Evolutionary conservation across 2,113 vertebrate genomes (phyloP).

Genomic region (Megaptera novaeangliae): DNA sequence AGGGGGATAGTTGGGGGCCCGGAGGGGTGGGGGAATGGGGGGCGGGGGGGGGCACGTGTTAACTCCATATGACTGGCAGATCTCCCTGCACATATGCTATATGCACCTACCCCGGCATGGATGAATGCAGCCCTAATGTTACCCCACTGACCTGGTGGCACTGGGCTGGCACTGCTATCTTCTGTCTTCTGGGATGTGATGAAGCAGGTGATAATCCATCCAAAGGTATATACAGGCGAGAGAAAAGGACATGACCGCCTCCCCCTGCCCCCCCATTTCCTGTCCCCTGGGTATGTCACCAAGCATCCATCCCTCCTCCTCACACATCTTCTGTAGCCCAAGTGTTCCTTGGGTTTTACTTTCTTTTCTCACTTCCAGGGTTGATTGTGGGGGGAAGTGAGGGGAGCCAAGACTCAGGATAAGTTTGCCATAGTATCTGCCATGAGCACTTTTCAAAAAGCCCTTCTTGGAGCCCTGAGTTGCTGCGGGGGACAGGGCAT

Average conservation of each 20-base stretch:
- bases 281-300: too few relatives aligned
- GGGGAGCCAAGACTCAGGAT: neutral
- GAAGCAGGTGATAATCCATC: neutral
- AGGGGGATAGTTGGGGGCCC: too few relatives aligned
- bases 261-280: too few relatives aligned
- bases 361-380: neutral
- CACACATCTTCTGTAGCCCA: neutral
- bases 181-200: neutral
- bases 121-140: neutral
- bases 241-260: neutral
- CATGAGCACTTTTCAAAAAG: neutral
- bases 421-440: neutral
- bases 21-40: too few relatives aligned
- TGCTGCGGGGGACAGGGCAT: neutral
- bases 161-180: neutral
- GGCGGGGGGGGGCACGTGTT: too few relatives aligned
- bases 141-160: neutral
- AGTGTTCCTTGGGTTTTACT: neutral
- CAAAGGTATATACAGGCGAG: neutral
- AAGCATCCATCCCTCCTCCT: neutral
- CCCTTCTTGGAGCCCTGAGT: neutral
- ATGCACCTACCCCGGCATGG: neutral
- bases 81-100: accelerated
- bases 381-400: too few relatives aligned
- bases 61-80: too few relatives aligned